These are phyloP conservation scores for Chlorospingus semifuscus DNA, from an alignment of 2,797 vertebrate genomes.

Conservation along the genomic window DNA sequence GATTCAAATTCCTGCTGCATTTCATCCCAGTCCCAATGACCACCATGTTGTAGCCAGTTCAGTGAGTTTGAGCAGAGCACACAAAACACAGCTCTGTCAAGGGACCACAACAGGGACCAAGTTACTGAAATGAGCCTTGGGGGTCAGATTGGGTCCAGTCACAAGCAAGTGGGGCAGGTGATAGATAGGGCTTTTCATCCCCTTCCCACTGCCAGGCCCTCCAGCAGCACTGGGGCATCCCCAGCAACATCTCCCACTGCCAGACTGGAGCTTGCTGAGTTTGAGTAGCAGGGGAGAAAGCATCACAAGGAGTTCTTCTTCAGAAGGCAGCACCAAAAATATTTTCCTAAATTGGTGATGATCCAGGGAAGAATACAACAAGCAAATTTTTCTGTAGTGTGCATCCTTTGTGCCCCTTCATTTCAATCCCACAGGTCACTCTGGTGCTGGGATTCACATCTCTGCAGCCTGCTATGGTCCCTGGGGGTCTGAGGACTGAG, in stretches of 20 bases:
- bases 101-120: background rate
- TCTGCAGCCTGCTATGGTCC: fast-evolving
- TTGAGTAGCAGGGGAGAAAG: background rate
- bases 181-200: background rate
- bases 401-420: background rate
- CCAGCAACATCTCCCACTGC: background rate
- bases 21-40: background rate
- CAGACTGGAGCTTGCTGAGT: background rate
- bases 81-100: background rate
- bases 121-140: background rate
- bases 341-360: background rate
- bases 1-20: background rate
- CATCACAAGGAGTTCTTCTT: background rate
- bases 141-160: background rate
- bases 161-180: background rate
- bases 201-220: background rate
- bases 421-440: background rate
- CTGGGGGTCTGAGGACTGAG: background rate
- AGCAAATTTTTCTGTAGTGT: fast-evolving
- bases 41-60: fast-evolving
- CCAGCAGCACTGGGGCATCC: background rate
- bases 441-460: background rate
- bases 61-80: background rate
- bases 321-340: background rate
- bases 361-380: background rate